A percentile compares a stretch with the other conserved stretches of the same genome.
Conservation (phyloP, 2,888 invertebrate genomes). For the Odontomyia ornata region DNA sequence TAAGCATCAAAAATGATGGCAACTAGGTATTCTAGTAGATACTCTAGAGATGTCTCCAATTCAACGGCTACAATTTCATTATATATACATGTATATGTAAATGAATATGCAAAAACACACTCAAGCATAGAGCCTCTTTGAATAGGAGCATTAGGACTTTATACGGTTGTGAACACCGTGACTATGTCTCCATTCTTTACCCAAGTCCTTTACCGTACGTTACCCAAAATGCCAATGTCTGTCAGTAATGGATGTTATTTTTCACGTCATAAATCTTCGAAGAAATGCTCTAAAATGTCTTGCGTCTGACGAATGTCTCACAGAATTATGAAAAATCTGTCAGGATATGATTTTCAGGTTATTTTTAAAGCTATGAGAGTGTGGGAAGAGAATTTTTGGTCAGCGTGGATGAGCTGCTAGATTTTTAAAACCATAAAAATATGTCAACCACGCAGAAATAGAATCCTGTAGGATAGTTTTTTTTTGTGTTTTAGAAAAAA, state of each 20-base stretch:
- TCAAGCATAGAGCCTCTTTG: background rate
- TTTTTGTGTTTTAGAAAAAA: too few relatives aligned
- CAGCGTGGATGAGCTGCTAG: too few relatives aligned
- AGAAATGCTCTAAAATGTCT: slow-evolving; percentile 19
- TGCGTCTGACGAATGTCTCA: slow-evolving; percentile 19
- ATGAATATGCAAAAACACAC: background rate
- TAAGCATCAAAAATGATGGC: slow-evolving; percentile 29
- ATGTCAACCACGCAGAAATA: too few relatives aligned
- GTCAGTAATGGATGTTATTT: slow-evolving; percentile 33
- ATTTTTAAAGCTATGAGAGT: too few relatives aligned
- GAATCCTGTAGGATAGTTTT: too few relatives aligned
- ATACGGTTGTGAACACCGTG: background rate
- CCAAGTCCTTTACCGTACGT: background rate
- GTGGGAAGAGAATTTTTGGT: too few relatives aligned
- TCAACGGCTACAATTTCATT: slow-evolving; percentile 20
- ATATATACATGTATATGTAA: background rate
- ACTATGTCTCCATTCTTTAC: background rate
- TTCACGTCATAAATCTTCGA: slow-evolving; percentile 37
- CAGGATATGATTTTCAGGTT: slow-evolving; percentile 16
- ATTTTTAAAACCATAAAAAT: too few relatives aligned
- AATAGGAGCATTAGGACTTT: background rate
- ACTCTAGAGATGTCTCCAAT: slow-evolving; percentile 26
- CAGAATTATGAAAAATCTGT: slow-evolving; percentile 39
- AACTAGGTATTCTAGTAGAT: background rate
- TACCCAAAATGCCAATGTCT: background rate